A percentile compares a stretch with the other conserved stretches of the same genome.
Evolutionary conservation across 1,140 invertebrate species (phyloP).

Genomic region (Brachionus angularis): DNA sequence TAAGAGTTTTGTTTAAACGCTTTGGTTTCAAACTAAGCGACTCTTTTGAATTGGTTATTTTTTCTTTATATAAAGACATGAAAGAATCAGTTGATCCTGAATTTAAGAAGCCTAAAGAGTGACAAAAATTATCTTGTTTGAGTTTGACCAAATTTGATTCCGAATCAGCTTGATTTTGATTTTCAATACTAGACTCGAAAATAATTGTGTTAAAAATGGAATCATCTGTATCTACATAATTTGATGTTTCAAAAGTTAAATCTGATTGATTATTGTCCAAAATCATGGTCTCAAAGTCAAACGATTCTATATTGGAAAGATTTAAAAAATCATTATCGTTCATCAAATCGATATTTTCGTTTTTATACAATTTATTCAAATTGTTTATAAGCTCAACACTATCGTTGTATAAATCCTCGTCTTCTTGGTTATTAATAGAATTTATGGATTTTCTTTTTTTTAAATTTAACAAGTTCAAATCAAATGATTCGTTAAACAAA

Average conservation of each 20-base stretch:
- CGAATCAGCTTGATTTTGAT: not conserved
- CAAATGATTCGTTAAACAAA: conserved; percentile 21
- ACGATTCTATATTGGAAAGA: not conserved
- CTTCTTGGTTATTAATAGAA: not conserved
- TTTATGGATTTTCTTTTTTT: conserved; percentile 2
- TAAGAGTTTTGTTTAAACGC: too few relatives aligned
- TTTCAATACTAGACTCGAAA: not conserved
- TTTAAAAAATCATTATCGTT: not conserved
- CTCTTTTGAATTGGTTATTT: too few relatives aligned
- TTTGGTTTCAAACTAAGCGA: too few relatives aligned
- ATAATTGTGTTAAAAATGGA: conserved; percentile 10
- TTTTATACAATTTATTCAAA: not conserved
- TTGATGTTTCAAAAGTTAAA: not conserved
- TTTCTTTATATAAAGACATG: too few relatives aligned
- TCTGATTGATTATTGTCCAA: not conserved
- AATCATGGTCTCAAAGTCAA: not conserved
- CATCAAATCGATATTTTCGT: conserved; percentile 10
- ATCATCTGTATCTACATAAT: not conserved
- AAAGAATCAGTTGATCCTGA: too few relatives aligned
- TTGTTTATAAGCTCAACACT: conserved; percentile 22
- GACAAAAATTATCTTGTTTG: too few relatives aligned
- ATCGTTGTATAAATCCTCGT: conserved; percentile 4
- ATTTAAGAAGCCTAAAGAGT: too few relatives aligned
- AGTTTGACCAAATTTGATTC: not conserved
- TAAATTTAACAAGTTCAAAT: not conserved